Evolutionary conservation across 37 sponge, comb jelly and placozoan species (phyloP).

Genomic region (Oopsacas minuta): DNA sequence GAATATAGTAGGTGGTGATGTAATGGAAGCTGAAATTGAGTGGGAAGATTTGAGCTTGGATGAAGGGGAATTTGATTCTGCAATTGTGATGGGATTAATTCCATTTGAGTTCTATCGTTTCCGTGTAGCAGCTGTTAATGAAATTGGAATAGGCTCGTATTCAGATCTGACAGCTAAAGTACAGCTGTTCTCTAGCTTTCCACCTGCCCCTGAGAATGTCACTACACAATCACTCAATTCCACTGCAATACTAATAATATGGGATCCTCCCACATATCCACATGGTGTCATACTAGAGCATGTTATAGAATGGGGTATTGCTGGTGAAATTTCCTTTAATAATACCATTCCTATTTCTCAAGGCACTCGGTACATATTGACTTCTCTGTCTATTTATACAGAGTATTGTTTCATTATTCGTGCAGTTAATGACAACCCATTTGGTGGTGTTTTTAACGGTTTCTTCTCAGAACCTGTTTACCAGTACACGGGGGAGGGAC

Average conservation of each 20-base stretch:
- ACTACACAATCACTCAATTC: neutral
- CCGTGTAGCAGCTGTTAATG: neutral
- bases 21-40: neutral
- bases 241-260: neutral
- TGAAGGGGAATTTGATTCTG: slow-evolving; percentile 9
- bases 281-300: neutral
- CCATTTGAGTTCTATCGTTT: neutral
- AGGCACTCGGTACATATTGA: neutral
- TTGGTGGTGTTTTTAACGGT: neutral
- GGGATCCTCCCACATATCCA: neutral
- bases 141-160: neutral
- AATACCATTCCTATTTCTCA: neutral
- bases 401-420: neutral
- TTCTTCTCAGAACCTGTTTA: neutral
- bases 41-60: neutral
- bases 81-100: neutral
- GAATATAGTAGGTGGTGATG: neutral
- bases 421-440: neutral
- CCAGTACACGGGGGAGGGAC: neutral
- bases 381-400: neutral
- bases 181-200: neutral
- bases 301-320: neutral
- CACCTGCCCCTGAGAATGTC: neutral
- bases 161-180: neutral
- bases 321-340: neutral